Base-by-base conservation (phyloP, 2,797 vertebrate species). In the Myripristis murdjan region DNA sequence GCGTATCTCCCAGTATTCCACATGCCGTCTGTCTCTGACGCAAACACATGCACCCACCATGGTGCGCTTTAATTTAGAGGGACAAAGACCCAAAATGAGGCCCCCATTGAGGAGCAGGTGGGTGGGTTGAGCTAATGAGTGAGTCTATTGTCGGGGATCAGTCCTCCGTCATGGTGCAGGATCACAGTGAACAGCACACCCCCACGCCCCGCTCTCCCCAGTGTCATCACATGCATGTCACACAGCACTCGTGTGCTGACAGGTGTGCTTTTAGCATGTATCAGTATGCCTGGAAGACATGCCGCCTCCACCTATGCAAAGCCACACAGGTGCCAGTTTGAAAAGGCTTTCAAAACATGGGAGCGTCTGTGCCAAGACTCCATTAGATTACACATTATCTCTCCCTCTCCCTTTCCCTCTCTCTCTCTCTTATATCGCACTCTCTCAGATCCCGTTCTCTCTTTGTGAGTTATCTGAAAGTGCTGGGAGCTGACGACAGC, bases 1-100 rank as follows among this genome's bases (percentile, higher is more conserved):
- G 31, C n/a, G 3, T 65, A 55, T 67, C 61, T 68, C 68, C 57
- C 15, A 41, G 35, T 20, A 76, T 63, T 49, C 33, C 14, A 44
- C 57, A 23, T 0, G 9, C 37, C 6, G 33, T 68, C 56, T 16
- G 10, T 15, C 62, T 77, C 43, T 39, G 59, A 52, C 1, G 41
- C 64, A 33, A 23, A 54, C 72, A 65, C 66, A 64, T 1, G 15
- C 52, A 37, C 79, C 69, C 66, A 55, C 51, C 67, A 63, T 66
- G 41, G 75, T 23, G 22, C 24, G 64, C 72, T 81, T 10, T 77
- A 64, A 80, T 88, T 86, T 69, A 62, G 41, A 12, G 26, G 81
- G 75, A 88, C 78, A 88, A 89, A 87, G 83, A 35, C 58, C 37
- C 41, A 84, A 82, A 83, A 85, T 73, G 82, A 88, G 70, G 74